Base-by-base conservation (phyloP, 2,797 vertebrate genomes). In the Podargus strigoides region DNA sequence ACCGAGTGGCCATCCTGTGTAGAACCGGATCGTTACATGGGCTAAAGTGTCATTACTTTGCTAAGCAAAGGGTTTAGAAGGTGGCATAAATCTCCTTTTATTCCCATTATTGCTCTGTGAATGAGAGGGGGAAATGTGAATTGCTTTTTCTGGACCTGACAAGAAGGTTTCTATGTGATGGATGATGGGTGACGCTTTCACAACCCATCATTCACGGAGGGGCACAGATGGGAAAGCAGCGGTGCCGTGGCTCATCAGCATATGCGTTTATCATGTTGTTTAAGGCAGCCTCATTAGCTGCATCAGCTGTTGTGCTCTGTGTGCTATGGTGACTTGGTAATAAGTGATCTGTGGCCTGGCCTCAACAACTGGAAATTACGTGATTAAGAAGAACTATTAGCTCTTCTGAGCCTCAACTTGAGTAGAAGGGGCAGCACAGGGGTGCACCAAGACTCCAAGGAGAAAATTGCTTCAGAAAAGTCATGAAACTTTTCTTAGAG, bases 401-500 rank as follows among this genome's bases (percentile, higher is more conserved):
- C 70, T 73, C 16, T 34, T 22, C 14, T 37, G 14, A 56, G 39
- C 53, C 34, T 73, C 64, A 36, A 6, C 53, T 41, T 24, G 47
- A 67, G 15, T 1, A 17, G 44, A 58, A 74, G 26, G 30, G 30
- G 55, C 56, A 87, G 56, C 62, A 13, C 11, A 11, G n/a, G 77
- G 39, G 39, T 28, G 28, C 62, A 66, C 16, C 10, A 34, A 13
- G 52, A 22, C 14, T 39, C 26, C 8, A n/a, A 12, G 41, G 42
- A 53, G 18, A 41, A 22, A 18, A 27, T 4, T 10, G 49, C 73
- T 53, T 34, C n/a, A 50, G 85, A 60, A 67, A 44, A 44, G 10
- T 39, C 1, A 0, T 8, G 3, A 1, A 23, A 5, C 49, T 39
- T 56, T 36, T 27, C 4, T 27, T 66, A 2, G 28, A 34, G 50